Base-by-base conservation (phyloP, 2,888 invertebrate genomes). In the Hypercompe scribonia region DNA sequence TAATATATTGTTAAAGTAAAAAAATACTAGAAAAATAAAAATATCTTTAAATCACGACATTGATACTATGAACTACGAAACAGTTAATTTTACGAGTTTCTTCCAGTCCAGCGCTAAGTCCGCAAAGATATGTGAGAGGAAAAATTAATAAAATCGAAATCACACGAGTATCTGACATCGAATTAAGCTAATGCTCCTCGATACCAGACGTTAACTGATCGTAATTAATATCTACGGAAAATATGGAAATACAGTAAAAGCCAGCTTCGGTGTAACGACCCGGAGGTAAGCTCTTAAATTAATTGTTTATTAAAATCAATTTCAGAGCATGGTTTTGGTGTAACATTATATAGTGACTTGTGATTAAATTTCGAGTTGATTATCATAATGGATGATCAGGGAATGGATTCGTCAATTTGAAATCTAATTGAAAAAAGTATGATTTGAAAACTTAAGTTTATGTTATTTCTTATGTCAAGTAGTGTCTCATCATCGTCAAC, bases 101-200 rank as follows among this genome's bases (percentile, higher is more conserved):
- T 75, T 87, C 88, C 65, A 85, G 84, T 11, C 1, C 0, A 18
- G 5, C 24, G 76, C 70, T 83, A 78, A 24, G 66, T 85, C 78
- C 24, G 24, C 50, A 83, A 64, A 78, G 75, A 74, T 80, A 84
- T 86, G 83, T 78, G 87, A 88, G 78, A 83, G 85, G 88, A 89
- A 90, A 92, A 91, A 91, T 91, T 92, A 92, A 92, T 93, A 92
- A 93, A 93, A 93, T 90, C 89, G 91, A 91, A 91, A 86, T 87
- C 86, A 86, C 58, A 69, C 69, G 69, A 69, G 69, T 86, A 87
- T 87, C 89, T 80, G 85, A 85, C 82, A 89, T 90, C 92, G 89
- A 91, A 93, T 93, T 92, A 93, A 93, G 92, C 93, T 94, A 94
- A 94, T 94, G 93, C 89, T 90, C 82, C 85, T 84, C 83, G 85